Evolutionary conservation across 2,888 invertebrate genomes (phyloP).

Genomic region (Hydroisotoma schaefferi): DNA sequence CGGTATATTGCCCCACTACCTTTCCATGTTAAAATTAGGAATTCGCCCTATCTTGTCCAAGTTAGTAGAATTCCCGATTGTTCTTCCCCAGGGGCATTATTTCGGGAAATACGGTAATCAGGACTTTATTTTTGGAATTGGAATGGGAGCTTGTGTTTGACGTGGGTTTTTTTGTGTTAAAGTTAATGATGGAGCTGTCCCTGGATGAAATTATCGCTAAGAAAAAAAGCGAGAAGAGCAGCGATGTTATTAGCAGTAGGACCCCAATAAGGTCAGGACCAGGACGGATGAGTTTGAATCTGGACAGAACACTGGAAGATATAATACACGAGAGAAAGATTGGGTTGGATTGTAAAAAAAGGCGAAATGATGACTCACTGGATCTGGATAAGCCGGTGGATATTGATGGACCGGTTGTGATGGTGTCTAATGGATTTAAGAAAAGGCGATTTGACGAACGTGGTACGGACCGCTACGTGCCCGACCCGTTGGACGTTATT

Average conservation of each 20-base stretch:
- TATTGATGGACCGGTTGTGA: background rate
- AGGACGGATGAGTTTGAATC: background rate
- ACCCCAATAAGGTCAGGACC: background rate
- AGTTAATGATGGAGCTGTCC: too few relatives aligned
- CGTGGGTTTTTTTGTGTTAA: too few relatives aligned
- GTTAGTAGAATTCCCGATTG: too few relatives aligned
- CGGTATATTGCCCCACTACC: too few relatives aligned
- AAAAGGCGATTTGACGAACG: background rate
- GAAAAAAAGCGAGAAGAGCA: background rate
- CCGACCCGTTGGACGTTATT: background rate
- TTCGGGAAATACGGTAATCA: too few relatives aligned
- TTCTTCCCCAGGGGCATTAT: too few relatives aligned
- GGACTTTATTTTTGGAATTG: too few relatives aligned
- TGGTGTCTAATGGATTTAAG: background rate
- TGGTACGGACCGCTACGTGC: background rate
- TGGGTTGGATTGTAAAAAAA: conserved; percentile 1
- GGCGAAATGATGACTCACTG: background rate
- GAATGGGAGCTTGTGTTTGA: too few relatives aligned
- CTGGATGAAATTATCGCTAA: conserved; percentile 1
- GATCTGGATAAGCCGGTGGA: background rate
- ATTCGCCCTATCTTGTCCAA: too few relatives aligned
- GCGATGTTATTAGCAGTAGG: too few relatives aligned
- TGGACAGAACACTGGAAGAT: conserved; percentile 1
- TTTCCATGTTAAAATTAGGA: too few relatives aligned
- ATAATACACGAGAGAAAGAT: background rate